Base-by-base conservation (phyloP, 1,140 invertebrate genomes). In the Drosophila trapezifrons region DNA sequence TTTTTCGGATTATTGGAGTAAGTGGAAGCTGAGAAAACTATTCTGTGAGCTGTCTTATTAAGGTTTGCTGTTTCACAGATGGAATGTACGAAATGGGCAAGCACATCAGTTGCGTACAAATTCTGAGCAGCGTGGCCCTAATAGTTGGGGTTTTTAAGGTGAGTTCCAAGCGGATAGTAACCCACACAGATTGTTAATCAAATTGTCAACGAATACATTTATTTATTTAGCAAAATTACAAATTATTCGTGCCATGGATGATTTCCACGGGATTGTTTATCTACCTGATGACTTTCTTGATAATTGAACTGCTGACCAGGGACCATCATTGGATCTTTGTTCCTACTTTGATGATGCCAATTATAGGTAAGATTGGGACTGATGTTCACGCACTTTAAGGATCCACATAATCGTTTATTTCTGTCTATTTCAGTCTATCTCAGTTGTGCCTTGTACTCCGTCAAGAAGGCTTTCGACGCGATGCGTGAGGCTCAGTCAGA, bases 191-290 rank as follows among this genome's bases (percentile, higher is more conserved):
- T 29, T 8, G 29, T 27, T 47, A 27, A 3, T 15, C 22, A 22
- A 22, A 22, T 22, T 22, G 22, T 22, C 22, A 22, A 22, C 22
- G 22, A 22, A 22, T 47, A 13, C 5, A 9, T 46, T 7, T 8
- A n/a, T 15, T 35, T 20, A 20, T 37, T 20, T 54, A 37, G 51
- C 13, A 22, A 37, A 37, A 54, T 22, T 37, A 22, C 51, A 37
- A 54, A 54, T 54, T 37, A n/a, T 37, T 37, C 35, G 32, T 54
- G 32, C 51, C 51, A 20, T 54, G 32, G 51, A 54, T 54, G 51
- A 22, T 54, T 22, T 54, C 51, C 4, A 37, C 51, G 13, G 51
- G 2, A 54, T 54, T 54, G 51, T 37, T 54, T 37, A 54, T 54
- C 51, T 54, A 54, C 29, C 13, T 22, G 18, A 10, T 37, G 51